Percentiles rank a stretch among this genome's conserved stretches.
These are phyloP conservation scores for Oxyteleia sp. DNA, from an alignment of 2,888 invertebrate species.

Conservation along the genomic window DNA sequence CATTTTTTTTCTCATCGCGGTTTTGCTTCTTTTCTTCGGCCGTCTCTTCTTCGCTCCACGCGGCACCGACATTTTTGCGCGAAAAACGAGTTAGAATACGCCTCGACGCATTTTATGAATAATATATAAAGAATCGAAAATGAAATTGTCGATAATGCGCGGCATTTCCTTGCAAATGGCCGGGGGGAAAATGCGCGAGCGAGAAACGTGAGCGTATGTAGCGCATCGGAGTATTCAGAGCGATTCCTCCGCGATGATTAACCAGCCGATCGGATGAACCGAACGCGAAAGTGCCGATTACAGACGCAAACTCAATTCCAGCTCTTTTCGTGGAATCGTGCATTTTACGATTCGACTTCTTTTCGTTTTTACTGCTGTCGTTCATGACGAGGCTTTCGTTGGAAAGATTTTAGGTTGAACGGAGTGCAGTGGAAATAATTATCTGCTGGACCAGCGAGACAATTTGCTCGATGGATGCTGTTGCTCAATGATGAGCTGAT, in stretches of 20 bases:
- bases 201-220: constrained; percentile 47
- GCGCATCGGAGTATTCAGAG: constrained; percentile 63
- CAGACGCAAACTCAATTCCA: constrained; percentile 80
- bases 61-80: no score
- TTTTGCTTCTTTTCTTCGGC: no score
- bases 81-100: constrained; percentile 30
- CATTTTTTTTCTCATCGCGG: no score
- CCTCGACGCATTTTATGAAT: constrained; percentile 36
- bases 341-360: constrained; percentile 28
- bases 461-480: no score
- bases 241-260: constrained; percentile 76
- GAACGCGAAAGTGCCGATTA: constrained; percentile 85
- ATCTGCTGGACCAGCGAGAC: no score
- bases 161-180: constrained; percentile 29
- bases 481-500: no score
- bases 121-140: constrained; percentile 46
- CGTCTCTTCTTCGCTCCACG: no score
- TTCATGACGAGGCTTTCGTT: no score
- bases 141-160: constrained; percentile 37
- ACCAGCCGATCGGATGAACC: constrained; percentile 79
- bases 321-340: constrained; percentile 36
- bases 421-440: no score
- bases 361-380: no score
- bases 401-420: no score
- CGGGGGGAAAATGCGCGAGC: constrained; percentile 16